These are phyloP conservation scores for Rhamphomyia laevipes DNA, from an alignment of 2,888 invertebrate genomes.

Conservation along the genomic window DNA sequence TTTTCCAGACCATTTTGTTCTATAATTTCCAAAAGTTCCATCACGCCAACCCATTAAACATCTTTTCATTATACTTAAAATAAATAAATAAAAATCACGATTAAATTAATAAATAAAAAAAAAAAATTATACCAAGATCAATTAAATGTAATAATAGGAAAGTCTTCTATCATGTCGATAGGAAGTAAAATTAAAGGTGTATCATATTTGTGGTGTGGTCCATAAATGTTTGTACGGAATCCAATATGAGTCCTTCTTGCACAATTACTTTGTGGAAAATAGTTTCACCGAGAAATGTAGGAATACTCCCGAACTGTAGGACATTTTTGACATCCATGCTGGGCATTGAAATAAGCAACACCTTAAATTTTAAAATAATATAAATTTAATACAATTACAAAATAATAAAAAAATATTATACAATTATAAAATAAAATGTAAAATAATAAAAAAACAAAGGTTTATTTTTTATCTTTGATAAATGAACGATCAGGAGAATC, in stretches of 20 bases:
- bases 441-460: no score
- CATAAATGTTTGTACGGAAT: slow-evolving; percentile 13
- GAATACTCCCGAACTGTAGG: not conserved
- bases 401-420: no score
- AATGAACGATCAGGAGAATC: not conserved
- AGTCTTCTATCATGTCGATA: slow-evolving; percentile 18
- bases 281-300: not conserved
- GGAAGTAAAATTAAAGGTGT: slow-evolving; percentile 11
- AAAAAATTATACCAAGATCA: slow-evolving; percentile 15
- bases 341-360: not conserved
- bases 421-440: no score
- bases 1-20: no score
- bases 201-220: not conserved
- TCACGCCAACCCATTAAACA: slow-evolving; percentile 13
- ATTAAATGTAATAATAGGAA: slow-evolving; percentile 17
- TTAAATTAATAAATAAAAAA: no score
- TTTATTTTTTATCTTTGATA: not conserved
- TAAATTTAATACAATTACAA: not conserved
- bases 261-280: slow-evolving; percentile 10
- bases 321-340: not conserved
- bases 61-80: slow-evolving; percentile 10
- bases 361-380: not conserved
- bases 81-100: no score
- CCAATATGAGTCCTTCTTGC: slow-evolving; percentile 13
- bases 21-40: slow-evolving; percentile 15